Conservation (phyloP, 2,888 invertebrate species). For the Poecilobothrus nobilitatus region DNA sequence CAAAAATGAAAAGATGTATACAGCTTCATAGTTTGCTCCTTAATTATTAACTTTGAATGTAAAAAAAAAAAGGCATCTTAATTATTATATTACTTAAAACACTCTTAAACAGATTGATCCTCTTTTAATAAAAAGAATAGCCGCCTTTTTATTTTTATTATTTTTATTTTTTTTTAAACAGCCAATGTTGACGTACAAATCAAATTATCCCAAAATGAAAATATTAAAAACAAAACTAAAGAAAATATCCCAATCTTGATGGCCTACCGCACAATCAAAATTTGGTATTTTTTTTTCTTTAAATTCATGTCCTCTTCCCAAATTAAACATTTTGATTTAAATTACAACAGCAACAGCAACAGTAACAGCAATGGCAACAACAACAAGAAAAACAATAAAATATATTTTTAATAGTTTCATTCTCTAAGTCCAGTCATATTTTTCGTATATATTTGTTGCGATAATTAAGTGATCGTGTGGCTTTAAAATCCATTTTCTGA, state of each 20-base stretch:
- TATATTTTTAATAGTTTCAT: too few species aligned
- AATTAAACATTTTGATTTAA: background rate
- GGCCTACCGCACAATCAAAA: too few species aligned
- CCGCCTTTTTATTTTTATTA: background rate
- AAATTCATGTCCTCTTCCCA: too few species aligned
- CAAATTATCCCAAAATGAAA: background rate
- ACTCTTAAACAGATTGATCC: background rate
- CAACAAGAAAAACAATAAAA: too few species aligned
- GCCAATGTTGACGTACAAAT: background rate
- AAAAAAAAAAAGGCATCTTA: background rate
- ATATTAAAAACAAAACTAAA: background rate
- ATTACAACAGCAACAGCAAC: background rate
- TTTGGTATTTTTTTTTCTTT: too few species aligned
- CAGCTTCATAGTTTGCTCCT: too few species aligned
- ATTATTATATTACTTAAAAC: background rate
- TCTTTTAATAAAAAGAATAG: background rate
- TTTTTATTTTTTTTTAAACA: background rate
- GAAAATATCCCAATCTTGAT: background rate
- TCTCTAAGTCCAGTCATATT: background rate
- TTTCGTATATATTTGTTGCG: background rate
- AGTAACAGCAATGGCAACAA: too few species aligned
- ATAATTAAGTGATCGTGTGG: slow-evolving; percentile 2
- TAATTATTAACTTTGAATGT: too few species aligned
- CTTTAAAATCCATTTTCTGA: background rate
- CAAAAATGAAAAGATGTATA: background rate